A percentile compares a stretch with the other conserved stretches of the same genome.
phyloP scores from a whole-genome alignment of 2,888 invertebrate genomes.

The Calliopum simillimum region DNA sequence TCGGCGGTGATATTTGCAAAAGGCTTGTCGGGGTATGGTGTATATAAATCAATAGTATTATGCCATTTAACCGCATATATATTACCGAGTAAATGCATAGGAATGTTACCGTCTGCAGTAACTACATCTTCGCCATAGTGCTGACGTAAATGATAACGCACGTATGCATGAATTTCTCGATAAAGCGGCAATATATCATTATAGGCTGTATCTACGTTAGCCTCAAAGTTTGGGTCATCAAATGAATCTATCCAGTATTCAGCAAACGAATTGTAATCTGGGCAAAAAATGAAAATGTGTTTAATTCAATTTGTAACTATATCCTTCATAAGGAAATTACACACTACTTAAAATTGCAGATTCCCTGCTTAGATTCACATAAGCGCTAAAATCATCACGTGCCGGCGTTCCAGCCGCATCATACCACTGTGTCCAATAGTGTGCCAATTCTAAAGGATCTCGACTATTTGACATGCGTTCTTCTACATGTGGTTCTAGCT shows the following conservation, averaged over 20 bases:
- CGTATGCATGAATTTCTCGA: constrained; percentile 73
- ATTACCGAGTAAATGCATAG: constrained; percentile 69
- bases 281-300: not conserved
- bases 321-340: constrained; percentile 37
- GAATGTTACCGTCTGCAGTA: not conserved
- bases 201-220: constrained; percentile 78
- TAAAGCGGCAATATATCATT: constrained; percentile 83
- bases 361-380: constrained; percentile 76
- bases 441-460: constrained; percentile 81
- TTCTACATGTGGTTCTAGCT: constrained; percentile 57
- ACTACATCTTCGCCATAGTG: not conserved
- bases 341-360: constrained; percentile 77
- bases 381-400: constrained; percentile 73
- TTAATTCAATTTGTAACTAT: not conserved
- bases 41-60: no score
- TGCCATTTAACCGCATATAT: constrained; percentile 64
- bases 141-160: not conserved
- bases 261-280: constrained; percentile 77
- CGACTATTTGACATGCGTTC: constrained; percentile 76
- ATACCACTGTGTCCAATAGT: constrained; percentile 86
- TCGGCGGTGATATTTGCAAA: constrained; percentile 78
- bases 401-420: constrained; percentile 77
- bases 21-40: constrained; percentile 68
- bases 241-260: constrained; percentile 79
- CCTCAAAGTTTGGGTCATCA: constrained; percentile 77